These are phyloP conservation scores for Dione juno DNA, from an alignment of 2,888 invertebrate genomes.

Conservation along the genomic window DNA sequence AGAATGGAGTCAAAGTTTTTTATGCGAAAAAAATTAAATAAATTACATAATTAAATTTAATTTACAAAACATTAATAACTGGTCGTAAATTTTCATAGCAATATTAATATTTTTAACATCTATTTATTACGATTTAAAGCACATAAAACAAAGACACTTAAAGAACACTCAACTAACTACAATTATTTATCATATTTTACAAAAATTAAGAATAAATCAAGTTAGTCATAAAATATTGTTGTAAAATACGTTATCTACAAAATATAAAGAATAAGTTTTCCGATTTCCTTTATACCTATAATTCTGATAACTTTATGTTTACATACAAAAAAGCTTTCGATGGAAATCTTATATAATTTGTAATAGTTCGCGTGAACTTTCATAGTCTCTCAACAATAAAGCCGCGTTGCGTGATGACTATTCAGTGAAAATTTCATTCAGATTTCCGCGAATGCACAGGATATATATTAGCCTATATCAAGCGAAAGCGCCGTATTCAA, in stretches of 20 bases:
- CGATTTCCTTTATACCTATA: not conserved
- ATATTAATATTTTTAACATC: too few relatives aligned
- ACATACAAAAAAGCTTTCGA: not conserved
- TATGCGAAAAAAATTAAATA: too few relatives aligned
- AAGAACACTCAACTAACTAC: too few relatives aligned
- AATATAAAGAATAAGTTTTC: not conserved
- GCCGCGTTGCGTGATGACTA: not conserved
- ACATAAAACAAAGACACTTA: too few relatives aligned
- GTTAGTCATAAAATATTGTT: too few relatives aligned
- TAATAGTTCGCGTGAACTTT: slow-evolving; percentile 1
- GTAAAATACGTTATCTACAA: not conserved
- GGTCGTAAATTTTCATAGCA: too few relatives aligned
- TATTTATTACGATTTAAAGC: too few relatives aligned
- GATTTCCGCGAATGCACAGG: slow-evolving; percentile 7
- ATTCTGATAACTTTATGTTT: slow-evolving; percentile 2
- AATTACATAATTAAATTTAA: too few relatives aligned
- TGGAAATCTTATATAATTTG: slow-evolving; percentile 19
- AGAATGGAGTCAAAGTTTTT: too few relatives aligned
- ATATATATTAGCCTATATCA: slow-evolving; percentile 7
- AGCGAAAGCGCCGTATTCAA: not conserved
- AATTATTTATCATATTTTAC: too few relatives aligned
- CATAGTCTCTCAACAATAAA: not conserved
- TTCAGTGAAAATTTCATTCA: slow-evolving; percentile 16
- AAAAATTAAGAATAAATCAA: too few relatives aligned
- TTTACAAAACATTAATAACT: too few relatives aligned